A percentile compares a stretch with the other conserved stretches of the same genome.
Conservation (phyloP, 2,888 invertebrate genomes). For the Leuctra nigra region DNA sequence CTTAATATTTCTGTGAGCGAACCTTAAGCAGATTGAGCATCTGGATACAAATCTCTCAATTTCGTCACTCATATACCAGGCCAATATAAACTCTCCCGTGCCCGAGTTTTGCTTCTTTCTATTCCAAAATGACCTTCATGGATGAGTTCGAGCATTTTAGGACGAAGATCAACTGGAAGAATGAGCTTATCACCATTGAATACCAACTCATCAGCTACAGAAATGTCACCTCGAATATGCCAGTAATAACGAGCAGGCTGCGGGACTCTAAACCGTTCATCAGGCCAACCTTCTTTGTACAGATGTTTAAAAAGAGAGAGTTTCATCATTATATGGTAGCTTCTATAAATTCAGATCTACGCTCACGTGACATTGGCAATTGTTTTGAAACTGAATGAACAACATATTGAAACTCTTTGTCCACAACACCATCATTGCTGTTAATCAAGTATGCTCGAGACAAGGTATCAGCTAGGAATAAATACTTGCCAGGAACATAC, state of each 20-base stretch:
- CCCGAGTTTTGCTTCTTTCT: conserved; percentile 5
- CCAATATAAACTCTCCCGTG: conserved; percentile 8
- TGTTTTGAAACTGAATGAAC: conserved; percentile 3
- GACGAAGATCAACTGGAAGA: neutral
- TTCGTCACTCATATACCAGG: conserved; percentile 8
- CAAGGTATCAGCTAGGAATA: conserved; percentile 12
- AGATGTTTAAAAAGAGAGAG: neutral
- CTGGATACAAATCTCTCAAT: neutral
- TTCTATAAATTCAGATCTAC: neutral
- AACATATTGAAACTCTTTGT: conserved; percentile 7
- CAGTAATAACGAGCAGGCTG: neutral
- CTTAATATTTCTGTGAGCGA: conserved; percentile 19
- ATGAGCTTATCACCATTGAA: conserved; percentile 4
- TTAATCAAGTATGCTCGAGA: conserved; percentile 1
- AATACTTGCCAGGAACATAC: conserved; percentile 8
- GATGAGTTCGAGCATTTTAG: neutral
- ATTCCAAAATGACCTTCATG: conserved; percentile 17
- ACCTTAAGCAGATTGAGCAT: conserved; percentile 10
- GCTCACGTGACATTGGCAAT: conserved; percentile 4
- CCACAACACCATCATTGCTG: neutral
- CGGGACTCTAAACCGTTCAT: neutral
- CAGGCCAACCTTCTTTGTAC: conserved; percentile 12
- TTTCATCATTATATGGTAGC: conserved; percentile 1
- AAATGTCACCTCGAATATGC: neutral
- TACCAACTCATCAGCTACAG: neutral